Percentiles rank a stretch among this genome's conserved stretches.
phyloP scores from a whole-genome alignment of 2,888 invertebrate species.

The Drosophila prolongata region DNA sequence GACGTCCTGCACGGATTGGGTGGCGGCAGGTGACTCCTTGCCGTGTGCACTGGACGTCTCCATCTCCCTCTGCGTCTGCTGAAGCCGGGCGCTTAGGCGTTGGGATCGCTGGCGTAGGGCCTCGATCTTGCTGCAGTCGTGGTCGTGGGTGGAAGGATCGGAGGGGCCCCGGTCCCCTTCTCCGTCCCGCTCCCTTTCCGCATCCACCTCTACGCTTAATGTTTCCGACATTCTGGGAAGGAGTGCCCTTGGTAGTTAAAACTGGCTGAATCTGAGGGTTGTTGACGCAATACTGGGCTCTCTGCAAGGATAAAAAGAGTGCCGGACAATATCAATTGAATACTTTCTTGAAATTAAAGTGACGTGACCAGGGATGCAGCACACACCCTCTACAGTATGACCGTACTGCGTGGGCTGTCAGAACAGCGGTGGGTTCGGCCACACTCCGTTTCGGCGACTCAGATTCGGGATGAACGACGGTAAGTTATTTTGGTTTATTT shows the following conservation, averaged over 20 bases:
- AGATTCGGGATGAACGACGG: slow-evolving; percentile 50
- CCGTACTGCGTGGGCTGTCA: slow-evolving; percentile 2
- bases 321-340: slow-evolving; percentile 2
- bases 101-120: slow-evolving; percentile 57
- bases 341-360: slow-evolving; percentile 22
- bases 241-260: background rate
- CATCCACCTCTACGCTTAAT: slow-evolving; percentile 42
- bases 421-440: background rate
- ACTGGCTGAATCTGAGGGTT: background rate
- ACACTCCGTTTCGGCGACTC: background rate
- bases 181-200: slow-evolving; percentile 37
- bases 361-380: slow-evolving; percentile 8
- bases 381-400: background rate
- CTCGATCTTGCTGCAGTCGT: slow-evolving; percentile 34
- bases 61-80: slow-evolving; percentile 51
- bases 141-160: slow-evolving; percentile 10
- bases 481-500: slow-evolving; percentile 16
- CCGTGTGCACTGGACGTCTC: slow-evolving; percentile 6
- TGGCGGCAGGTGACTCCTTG: slow-evolving; percentile 23
- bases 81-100: slow-evolving; percentile 48
- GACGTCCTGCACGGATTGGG: background rate
- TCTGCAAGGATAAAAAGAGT: slow-evolving; percentile 2
- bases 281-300: background rate
- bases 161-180: slow-evolving; percentile 17
- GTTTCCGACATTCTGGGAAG: slow-evolving; percentile 58